phyloP scores from a whole-genome alignment of 2,113 vertebrate species.

The Brevimyrus niger region DNA sequence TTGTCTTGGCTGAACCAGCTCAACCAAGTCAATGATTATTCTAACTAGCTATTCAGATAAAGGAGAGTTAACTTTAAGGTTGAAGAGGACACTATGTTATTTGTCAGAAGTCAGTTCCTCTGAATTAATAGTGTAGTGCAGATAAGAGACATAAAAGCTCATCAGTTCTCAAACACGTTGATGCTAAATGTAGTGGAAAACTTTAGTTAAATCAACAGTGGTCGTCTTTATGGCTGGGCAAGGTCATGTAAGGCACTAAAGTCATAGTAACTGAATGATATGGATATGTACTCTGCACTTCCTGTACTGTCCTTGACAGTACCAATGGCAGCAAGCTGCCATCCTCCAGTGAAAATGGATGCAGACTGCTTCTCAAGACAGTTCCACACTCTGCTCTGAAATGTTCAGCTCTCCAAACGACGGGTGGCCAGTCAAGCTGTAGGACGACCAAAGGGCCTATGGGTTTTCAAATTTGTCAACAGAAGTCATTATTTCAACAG shows the following conservation, averaged over 20 bases:
- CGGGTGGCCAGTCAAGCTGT: background rate
- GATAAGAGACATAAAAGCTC: slow-evolving; percentile 8
- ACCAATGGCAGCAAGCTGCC: background rate
- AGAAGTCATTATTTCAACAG: background rate
- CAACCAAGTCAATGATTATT: background rate
- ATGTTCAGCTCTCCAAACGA: background rate
- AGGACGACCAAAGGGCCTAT: background rate
- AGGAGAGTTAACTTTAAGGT: background rate
- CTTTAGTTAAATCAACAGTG: slow-evolving; percentile 33
- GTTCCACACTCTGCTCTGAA: slow-evolving; percentile 1
- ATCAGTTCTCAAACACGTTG: slow-evolving; percentile 9
- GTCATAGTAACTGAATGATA: slow-evolving; percentile 33
- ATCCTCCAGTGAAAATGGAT: background rate
- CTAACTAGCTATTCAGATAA: background rate
- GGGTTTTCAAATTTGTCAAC: background rate
- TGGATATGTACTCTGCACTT: slow-evolving; percentile 14
- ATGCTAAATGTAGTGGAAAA: slow-evolving; percentile 25
- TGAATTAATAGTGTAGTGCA: background rate
- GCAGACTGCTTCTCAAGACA: slow-evolving; percentile 6
- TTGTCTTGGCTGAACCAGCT: background rate
- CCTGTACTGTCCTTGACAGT: slow-evolving; percentile 11
- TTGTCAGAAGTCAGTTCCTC: background rate
- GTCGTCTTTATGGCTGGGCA: slow-evolving; percentile 31
- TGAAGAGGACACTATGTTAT: background rate
- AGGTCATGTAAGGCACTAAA: slow-evolving; percentile 59